Base-by-base conservation (phyloP, 1,140 invertebrate genomes). In the Hycleus phaleratus region DNA sequence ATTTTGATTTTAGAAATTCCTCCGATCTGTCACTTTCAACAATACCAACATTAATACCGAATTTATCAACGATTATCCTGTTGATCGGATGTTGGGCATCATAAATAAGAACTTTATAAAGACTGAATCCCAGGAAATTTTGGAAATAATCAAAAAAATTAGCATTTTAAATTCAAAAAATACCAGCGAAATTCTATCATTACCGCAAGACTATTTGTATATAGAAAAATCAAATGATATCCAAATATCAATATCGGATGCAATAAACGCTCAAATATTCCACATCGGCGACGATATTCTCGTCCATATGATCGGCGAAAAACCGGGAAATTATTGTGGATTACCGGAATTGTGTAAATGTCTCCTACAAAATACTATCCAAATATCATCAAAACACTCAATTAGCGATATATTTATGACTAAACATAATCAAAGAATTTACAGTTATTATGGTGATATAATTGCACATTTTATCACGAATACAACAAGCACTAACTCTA, bases 181-280 rank as follows among this genome's bases (percentile, higher is more conserved):
- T 25, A 12, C 46, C 8, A 44, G 45, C 18, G n/a, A 26, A 7
- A 53, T 65, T 65, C 45, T 26, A 71, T 68, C 49, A 45, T 40
- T 69, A 26, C 59, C 65, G 39, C 51, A 56, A n/a, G 61, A 72
- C 49, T 65, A 63, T 43, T 61, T 71, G 57, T 72, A 72, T 56
- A 50, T 72, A 32, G 68, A 72, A 63, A 67, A 56, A 54, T 64
- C 67, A 6, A 45, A 65, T 11, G 59, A 64, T 24, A 42, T 69
- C 2, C 61, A 69, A 50, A 62, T 72, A 24, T 26, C 48, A 25
- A 43, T 68, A 24, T 55, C 52, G 7, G 62, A 71, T 26, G 38
- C 63, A 10, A 46, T 64, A 12, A 52, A 57, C n/a, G 65, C 65
- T 11, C 53, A 64, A 45, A 43, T 62, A 6, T 46, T 63, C 8